Conservation (phyloP, 2,113 vertebrate genomes). For the Oceanites oceanicus region DNA sequence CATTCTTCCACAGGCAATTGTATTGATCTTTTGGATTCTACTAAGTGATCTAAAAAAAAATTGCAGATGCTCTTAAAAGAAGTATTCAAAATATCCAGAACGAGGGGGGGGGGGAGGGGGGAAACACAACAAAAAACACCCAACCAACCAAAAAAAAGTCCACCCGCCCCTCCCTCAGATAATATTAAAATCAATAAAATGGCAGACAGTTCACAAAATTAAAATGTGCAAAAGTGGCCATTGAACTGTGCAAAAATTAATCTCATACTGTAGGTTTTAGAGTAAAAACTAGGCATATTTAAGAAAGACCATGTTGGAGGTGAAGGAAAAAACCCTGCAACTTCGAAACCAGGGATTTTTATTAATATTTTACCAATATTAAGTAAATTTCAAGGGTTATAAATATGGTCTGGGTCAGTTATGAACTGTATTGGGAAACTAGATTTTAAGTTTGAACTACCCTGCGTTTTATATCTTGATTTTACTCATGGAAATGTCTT, state of each 20-base stretch:
- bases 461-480: not conserved
- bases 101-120: no score
- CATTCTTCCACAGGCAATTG: not conserved
- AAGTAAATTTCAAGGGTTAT: not conserved
- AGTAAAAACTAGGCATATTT: not conserved
- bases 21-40: not conserved
- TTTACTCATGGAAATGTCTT: not conserved
- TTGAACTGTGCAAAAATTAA: not conserved
- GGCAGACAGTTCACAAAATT: not conserved
- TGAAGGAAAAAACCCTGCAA: not conserved
- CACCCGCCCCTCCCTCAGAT: rapidly evolving
- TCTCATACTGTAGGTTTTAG: not conserved
- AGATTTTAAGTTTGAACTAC: not conserved
- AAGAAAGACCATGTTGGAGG: not conserved
- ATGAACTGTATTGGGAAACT: not conserved
- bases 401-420: not conserved
- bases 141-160: not conserved
- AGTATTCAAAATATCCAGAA: not conserved
- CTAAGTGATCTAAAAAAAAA: not conserved
- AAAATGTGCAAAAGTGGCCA: not conserved
- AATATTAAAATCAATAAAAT: not conserved
- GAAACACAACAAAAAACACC: not conserved
- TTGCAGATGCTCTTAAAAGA: not conserved
- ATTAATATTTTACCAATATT: not conserved
- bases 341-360: not conserved